Base-by-base conservation (phyloP, 2,888 invertebrate species). In the Macaria notata region DNA sequence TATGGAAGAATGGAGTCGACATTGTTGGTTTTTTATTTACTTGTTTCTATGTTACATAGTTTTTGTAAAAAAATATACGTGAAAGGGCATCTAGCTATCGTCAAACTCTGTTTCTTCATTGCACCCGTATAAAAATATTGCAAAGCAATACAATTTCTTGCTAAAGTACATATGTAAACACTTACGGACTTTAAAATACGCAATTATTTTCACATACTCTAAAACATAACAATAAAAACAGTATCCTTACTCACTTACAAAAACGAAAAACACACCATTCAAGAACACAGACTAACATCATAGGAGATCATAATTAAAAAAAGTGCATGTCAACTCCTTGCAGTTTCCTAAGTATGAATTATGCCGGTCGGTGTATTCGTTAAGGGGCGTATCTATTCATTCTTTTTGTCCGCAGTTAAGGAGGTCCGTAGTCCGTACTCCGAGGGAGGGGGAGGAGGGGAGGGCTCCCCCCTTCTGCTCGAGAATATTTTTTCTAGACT, bases 331-430 rank as follows among this genome's bases (percentile, higher is more conserved):
- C 88, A 88, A 84, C 88, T 90, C 88, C 90, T 89, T 88, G 81
- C 88, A 84, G 80, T 88, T 84, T 86, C 82, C 86, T 89, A 89
- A 90, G 89, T 90, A 90, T 88, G 87, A 91, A 91, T 91, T 91
- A 91, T 90, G 86, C 88, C 89, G 90, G 82, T 89, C 90, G 90
- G 90, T 90, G 88, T 90, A 88, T 88, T 90, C 90, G 90, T 87
- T 89, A 89, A 87, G 91, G 88, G 90, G 90, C 88, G 88, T 88
- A 88, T 90, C 88, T 82, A 90, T 91, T 90, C 90, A 90, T 90
- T 91, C 90, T 90, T 91, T 91, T 91, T 90, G 91, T 89, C 88
- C 90, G 88, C 88, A 86, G 87, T 88, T 88, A 91, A 89, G 90
- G 90, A 88, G 89, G 87, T 84, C 85, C 83, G 79, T 76, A 72